Percentiles rank a stretch among this genome's conserved stretches.
phyloP scores from a whole-genome alignment of 2,888 invertebrate genomes.

The Tricholauxania praeusta region DNA sequence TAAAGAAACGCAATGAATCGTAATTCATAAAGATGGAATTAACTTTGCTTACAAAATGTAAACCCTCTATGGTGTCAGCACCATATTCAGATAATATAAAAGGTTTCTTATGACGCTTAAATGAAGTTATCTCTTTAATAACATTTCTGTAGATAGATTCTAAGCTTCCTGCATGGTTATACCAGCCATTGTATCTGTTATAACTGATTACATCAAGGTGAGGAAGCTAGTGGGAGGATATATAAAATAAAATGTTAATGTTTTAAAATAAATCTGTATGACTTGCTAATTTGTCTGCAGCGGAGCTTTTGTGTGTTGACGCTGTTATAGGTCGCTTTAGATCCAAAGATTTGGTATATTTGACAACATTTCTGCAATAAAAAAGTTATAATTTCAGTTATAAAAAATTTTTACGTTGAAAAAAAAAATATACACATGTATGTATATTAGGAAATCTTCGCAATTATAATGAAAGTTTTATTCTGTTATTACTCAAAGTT shows the following conservation, averaged over 20 bases:
- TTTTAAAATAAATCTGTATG: background rate
- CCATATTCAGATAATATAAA: conserved; percentile 96
- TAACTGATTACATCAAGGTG: conserved; percentile 91
- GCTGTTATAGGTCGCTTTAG: conserved; percentile 87
- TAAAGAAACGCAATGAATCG: no score
- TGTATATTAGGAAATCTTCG: background rate
- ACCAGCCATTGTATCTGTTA: conserved; percentile 98
- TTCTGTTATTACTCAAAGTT: no score
- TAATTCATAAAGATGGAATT: no score
- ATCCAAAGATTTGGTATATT: conserved; percentile 82
- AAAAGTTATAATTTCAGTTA: no score
- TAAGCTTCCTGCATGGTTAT: conserved; percentile 83
- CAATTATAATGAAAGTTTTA: background rate
- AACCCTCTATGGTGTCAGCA: conserved; percentile 91
- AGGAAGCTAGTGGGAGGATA: conserved; percentile 71
- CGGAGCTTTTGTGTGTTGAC: conserved; percentile 77
- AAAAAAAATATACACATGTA: no score
- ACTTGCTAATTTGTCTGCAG: conserved; percentile 74
- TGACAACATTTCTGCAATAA: conserved; percentile 75
- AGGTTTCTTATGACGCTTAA: conserved; percentile 83
- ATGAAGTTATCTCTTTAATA: conserved; percentile 86
- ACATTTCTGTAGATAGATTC: conserved; percentile 81
- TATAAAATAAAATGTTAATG: background rate
- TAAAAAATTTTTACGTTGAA: no score
- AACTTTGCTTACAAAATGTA: conserved; percentile 80